phyloP scores from a whole-genome alignment of 2,888 invertebrate genomes.

The Drosophila testacea region DNA sequence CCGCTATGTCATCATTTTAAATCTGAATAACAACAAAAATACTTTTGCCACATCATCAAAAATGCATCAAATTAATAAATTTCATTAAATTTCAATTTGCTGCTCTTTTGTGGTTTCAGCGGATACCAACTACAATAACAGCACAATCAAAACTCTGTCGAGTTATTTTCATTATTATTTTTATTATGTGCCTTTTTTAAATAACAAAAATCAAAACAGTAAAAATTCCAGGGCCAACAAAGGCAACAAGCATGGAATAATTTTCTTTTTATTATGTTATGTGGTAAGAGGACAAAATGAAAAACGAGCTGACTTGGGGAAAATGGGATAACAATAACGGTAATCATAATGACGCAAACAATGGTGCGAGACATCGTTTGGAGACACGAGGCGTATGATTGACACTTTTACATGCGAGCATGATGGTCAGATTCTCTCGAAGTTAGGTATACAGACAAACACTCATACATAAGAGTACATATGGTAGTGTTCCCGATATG shows the following conservation, averaged over 20 bases:
- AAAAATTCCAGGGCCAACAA: constrained; percentile 18
- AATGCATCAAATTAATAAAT: constrained; percentile 57
- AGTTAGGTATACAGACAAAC: background rate
- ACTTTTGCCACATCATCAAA: constrained; percentile 59
- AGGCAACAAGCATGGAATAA: constrained; percentile 13
- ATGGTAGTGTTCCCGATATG: background rate
- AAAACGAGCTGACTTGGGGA: background rate
- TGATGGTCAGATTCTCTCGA: background rate
- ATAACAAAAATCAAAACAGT: constrained; percentile 13
- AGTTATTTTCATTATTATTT: constrained; percentile 28
- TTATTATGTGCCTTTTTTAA: constrained; percentile 34
- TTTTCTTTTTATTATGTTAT: constrained; percentile 47
- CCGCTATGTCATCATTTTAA: constrained; percentile 9
- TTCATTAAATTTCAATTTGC: constrained; percentile 56
- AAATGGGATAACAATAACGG: constrained; percentile 31
- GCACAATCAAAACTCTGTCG: constrained; percentile 6
- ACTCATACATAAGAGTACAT: background rate
- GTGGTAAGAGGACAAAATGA: background rate
- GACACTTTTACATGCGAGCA: constrained; percentile 22
- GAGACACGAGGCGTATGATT: constrained; percentile 15
- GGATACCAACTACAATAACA: constrained; percentile 16
- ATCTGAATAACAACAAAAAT: constrained; percentile 17
- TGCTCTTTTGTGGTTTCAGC: constrained; percentile 46
- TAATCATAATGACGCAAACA: constrained; percentile 30
- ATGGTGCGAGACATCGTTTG: constrained; percentile 8